Percentiles rank a stretch among this genome's conserved stretches.
Conservation (phyloP, 2,888 invertebrate genomes). For the Caenorhabditis wallacei region DNA sequence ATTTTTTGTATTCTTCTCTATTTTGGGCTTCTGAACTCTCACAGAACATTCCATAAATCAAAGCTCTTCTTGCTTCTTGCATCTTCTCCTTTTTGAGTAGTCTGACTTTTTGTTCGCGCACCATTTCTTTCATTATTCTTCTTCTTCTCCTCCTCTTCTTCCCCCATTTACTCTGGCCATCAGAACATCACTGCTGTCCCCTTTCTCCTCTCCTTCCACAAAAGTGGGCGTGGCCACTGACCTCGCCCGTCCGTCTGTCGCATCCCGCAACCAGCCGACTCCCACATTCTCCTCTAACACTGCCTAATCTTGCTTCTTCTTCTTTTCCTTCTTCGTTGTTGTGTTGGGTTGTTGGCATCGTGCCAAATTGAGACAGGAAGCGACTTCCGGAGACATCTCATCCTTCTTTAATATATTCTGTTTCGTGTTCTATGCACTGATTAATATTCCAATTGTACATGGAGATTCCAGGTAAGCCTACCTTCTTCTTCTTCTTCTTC, state of each 20-base stretch:
- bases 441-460: slow-evolving; percentile 37
- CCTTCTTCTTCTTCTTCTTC: neutral
- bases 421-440: slow-evolving; percentile 39
- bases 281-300: slow-evolving; percentile 52
- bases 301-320: slow-evolving; percentile 57
- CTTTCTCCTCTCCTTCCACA: slow-evolving; percentile 7
- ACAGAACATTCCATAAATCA: slow-evolving; percentile 53
- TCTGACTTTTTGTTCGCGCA: slow-evolving; percentile 43
- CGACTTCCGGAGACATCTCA: slow-evolving; percentile 43
- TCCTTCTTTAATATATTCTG: neutral
- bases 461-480: slow-evolving; percentile 63
- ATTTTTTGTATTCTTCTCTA: neutral
- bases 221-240: slow-evolving; percentile 59
- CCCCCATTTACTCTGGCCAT: slow-evolving; percentile 18
- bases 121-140: slow-evolving; percentile 52
- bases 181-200: slow-evolving; percentile 43
- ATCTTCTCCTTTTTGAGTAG: slow-evolving; percentile 4
- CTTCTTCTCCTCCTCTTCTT: slow-evolving; percentile 2
- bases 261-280: slow-evolving; percentile 50
- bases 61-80: slow-evolving; percentile 19
- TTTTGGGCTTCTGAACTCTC: slow-evolving; percentile 18
- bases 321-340: slow-evolving; percentile 18
- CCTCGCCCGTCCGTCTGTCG: slow-evolving; percentile 57
- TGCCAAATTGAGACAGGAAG: slow-evolving; percentile 57
- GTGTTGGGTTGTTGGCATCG: slow-evolving; percentile 45